A percentile compares a stretch with the other conserved stretches of the same genome.
Evolutionary conservation across 2,797 vertebrate species (phyloP).

Genomic region (Amblyopsis hoosieri): DNA sequence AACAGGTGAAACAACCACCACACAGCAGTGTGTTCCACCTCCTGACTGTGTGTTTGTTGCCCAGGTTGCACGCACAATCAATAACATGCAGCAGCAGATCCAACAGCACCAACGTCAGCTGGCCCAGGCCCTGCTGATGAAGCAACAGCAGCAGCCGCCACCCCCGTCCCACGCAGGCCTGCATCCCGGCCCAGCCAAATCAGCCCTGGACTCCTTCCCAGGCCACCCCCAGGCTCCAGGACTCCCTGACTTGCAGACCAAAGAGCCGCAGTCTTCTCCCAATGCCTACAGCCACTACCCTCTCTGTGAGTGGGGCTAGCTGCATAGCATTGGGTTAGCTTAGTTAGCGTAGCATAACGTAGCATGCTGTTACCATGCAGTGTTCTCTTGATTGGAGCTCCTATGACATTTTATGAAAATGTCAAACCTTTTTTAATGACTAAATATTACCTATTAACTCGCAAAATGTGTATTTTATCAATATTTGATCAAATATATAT

Average conservation of each 20-base stretch:
- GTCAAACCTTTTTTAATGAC: too few species aligned
- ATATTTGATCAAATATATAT: too few species aligned
- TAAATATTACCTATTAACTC: too few species aligned
- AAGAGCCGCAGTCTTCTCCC: slow-evolving; percentile 96
- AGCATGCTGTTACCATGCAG: too few species aligned
- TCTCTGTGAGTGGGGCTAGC: slow-evolving; percentile 82
- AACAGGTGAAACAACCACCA: background rate
- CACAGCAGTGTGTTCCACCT: background rate
- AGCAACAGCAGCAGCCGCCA: slow-evolving; percentile 93
- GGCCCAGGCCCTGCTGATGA: slow-evolving; percentile 97
- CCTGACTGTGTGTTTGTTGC: slow-evolving; percentile 3
- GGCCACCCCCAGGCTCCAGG: slow-evolving; percentile 88
- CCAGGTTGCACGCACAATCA: slow-evolving; percentile 99
- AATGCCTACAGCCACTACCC: slow-evolving; percentile 90
- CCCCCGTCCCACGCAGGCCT: slow-evolving; percentile 81
- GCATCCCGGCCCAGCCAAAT: slow-evolving; percentile 89
- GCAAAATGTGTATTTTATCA: too few species aligned
- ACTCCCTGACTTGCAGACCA: slow-evolving; percentile 97
- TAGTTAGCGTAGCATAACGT: too few species aligned
- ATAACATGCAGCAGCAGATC: slow-evolving; percentile 99
- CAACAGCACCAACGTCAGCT: slow-evolving; percentile 99
- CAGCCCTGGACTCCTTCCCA: slow-evolving; percentile 91
- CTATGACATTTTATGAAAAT: too few species aligned
- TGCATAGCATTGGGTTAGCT: too few species aligned
- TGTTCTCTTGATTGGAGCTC: too few species aligned